Percentiles rank a stretch among this genome's conserved stretches.
Evolutionary conservation across 2,888 invertebrate species (phyloP).

Genomic region (Helicoverpa assulta): DNA sequence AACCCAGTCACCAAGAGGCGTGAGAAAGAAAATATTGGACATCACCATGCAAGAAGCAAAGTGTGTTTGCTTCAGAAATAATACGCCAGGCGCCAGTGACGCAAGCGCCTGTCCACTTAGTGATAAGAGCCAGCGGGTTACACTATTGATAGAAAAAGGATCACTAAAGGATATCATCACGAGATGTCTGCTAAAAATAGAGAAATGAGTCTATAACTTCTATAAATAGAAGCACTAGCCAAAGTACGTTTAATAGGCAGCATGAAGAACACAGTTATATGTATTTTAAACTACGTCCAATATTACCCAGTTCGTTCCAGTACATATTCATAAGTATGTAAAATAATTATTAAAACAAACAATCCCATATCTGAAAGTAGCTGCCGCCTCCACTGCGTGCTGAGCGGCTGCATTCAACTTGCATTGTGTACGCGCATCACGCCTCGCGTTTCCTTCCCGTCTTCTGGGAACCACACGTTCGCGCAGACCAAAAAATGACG

Average conservation of each 20-base stretch:
- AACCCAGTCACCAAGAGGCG: conserved; percentile 5
- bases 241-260: not conserved
- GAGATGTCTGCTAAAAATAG: not conserved
- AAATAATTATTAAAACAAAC: conserved; percentile 32
- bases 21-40: conserved; percentile 23
- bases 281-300: not conserved
- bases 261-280: not conserved
- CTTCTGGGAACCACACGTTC: conserved; percentile 76
- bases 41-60: conserved; percentile 2
- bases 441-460: conserved; percentile 82
- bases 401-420: conserved; percentile 56
- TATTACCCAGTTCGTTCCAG: too few species aligned
- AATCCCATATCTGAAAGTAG: conserved; percentile 7
- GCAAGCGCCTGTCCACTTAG: conserved; percentile 17
- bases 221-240: conserved; percentile 6
- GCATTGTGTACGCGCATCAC: conserved; percentile 77
- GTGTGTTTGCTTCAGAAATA: conserved; percentile 60
- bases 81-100: conserved; percentile 62
- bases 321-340: not conserved
- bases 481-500: conserved; percentile 40
- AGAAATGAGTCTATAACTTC: conserved; percentile 12
- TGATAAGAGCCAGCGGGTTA: conserved; percentile 22
- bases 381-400: conserved; percentile 25
- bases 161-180: not conserved
- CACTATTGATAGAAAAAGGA: not conserved